These are phyloP conservation scores for Synodontis membranacea DNA, from an alignment of 2,113 vertebrate species.

Conservation along the genomic window DNA sequence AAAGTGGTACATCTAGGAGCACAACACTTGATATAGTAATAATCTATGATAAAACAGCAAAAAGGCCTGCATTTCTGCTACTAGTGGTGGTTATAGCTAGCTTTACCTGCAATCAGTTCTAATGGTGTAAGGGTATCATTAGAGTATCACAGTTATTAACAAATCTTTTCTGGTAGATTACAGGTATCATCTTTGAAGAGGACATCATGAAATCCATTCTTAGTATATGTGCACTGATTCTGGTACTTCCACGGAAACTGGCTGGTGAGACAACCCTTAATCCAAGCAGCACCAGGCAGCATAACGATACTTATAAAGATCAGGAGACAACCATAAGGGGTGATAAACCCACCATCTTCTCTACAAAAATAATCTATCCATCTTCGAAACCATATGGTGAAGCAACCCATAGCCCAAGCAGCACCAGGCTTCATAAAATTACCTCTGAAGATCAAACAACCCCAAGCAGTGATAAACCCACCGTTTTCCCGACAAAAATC, in stretches of 20 bases:
- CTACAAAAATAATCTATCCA: neutral
- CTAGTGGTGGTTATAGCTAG: neutral
- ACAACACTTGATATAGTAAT: neutral
- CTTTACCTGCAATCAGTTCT: neutral
- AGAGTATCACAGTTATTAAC: neutral
- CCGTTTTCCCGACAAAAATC: neutral
- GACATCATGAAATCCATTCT: conserved; percentile 41
- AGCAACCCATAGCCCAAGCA: conserved; percentile 7
- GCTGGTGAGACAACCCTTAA: conserved; percentile 21
- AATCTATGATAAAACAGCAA: neutral
- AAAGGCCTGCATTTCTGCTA: neutral
- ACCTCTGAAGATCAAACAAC: neutral
- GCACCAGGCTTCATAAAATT: neutral
- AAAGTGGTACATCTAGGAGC: neutral
- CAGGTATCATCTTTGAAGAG: conserved; percentile 19
- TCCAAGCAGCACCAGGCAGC: neutral
- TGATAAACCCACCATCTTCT: neutral
- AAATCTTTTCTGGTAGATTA: neutral
- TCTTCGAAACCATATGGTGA: neutral
- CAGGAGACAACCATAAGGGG: neutral
- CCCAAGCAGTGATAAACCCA: neutral
- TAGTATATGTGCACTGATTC: conserved; percentile 34
- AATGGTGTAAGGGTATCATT: neutral
- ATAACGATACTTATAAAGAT: neutral
- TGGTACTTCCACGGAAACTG: conserved; percentile 50